Evolutionary conservation across 2,888 invertebrate species (phyloP).

Genomic region (Vandiemenella viatica): DNA sequence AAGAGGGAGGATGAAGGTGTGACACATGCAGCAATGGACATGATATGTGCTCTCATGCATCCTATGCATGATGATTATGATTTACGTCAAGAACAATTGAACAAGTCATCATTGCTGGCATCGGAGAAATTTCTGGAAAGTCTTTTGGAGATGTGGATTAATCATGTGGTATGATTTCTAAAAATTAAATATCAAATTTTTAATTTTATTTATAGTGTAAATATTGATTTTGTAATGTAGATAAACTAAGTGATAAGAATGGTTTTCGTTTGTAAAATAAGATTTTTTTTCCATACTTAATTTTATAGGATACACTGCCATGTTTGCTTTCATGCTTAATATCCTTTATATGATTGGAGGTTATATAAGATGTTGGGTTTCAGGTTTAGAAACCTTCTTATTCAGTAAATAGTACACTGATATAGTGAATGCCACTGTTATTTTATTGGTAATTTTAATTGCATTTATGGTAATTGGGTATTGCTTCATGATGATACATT

Average conservation of each 20-base stretch:
- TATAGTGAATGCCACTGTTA: no score
- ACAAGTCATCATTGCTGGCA: constrained; percentile 89
- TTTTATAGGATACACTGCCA: no score
- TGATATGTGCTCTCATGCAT: constrained; percentile 94
- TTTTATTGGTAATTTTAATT: no score
- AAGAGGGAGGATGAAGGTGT: constrained; percentile 77
- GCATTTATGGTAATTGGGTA: no score
- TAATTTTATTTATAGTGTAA: constrained; percentile 1
- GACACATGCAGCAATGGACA: constrained; percentile 91
- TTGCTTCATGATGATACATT: no score
- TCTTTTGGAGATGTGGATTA: constrained; percentile 85
- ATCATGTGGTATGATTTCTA: constrained; percentile 65
- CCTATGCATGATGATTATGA: constrained; percentile 97
- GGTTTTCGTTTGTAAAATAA: background rate
- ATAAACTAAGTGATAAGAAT: background rate
- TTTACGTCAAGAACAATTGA: constrained; percentile 90
- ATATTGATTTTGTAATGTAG: no score
- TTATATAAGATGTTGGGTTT: no score
- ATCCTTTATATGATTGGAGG: no score
- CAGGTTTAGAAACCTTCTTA: no score
- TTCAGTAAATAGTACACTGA: no score
- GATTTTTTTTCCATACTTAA: background rate
- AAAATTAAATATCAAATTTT: no score
- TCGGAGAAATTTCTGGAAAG: constrained; percentile 84
- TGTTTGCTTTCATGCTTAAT: no score